A percentile compares a stretch with the other conserved stretches of the same genome.
phyloP scores from a whole-genome alignment of 2,113 vertebrate species.

The Ardeotis arabs region DNA sequence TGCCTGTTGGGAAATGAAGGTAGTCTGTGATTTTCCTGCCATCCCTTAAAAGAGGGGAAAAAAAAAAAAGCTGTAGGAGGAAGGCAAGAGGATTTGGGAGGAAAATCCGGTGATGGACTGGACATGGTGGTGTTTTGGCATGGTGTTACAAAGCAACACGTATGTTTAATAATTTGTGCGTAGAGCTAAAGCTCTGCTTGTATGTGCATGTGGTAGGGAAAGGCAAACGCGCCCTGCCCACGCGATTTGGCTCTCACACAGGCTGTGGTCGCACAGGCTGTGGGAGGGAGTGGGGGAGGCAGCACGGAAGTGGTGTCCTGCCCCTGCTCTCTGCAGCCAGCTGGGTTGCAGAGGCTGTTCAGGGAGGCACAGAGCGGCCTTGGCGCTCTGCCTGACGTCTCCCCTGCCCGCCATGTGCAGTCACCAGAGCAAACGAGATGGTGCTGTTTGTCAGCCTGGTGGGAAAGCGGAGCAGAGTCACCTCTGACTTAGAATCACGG shows the following conservation, averaged over 20 bases:
- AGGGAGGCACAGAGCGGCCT: background rate
- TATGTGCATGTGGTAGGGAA: background rate
- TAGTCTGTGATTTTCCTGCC: background rate
- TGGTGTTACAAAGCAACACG: background rate
- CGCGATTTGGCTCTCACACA: accelerated
- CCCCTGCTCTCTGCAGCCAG: background rate
- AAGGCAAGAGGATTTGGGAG: background rate
- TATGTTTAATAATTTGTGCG: background rate
- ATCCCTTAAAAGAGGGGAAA: background rate
- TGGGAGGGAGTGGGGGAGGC: background rate
- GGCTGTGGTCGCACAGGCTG: background rate
- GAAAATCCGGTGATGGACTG: background rate
- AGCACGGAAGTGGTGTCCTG: background rate
- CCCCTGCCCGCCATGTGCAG: accelerated
- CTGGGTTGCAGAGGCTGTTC: background rate
- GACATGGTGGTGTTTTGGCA: background rate
- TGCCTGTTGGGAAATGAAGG: background rate
- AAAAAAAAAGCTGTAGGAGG: background rate
- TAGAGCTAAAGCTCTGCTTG: background rate
- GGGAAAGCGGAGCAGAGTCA: background rate
- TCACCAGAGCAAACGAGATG: background rate
- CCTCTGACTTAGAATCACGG: background rate
- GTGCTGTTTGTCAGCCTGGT: background rate
- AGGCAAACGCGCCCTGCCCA: background rate
- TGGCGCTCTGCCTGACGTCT: background rate